Base-by-base conservation (phyloP, 2,888 invertebrate species). In the Zhengitettix transpicula region DNA sequence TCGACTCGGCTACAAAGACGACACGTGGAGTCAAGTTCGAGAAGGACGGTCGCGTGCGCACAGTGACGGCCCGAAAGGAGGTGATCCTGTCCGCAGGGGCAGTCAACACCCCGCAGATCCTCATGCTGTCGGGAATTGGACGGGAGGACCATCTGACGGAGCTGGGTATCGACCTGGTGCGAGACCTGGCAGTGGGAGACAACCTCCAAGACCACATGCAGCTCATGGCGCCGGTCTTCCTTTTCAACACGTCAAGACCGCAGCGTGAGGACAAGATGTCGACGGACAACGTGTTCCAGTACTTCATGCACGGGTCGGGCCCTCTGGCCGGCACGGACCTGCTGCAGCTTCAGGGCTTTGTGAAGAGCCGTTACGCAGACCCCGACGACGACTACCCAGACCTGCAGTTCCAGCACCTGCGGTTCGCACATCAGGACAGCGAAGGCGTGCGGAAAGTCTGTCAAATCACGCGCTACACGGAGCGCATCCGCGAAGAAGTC, bases 101-200 rank as follows among this genome's bases (percentile, higher is more conserved):
- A 0, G 81, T 99, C 0, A 96, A 95, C 70, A 89, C 95, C 0
- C 92, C 98, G 0, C 97, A 99, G 70, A 69, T 98, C 1, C 73
- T 98, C 51, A 92, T 96, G 92, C 72, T 98, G 0, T 93, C 93
- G 10, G 98, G 96, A 0, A 80, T 96, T 12, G 90, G 90, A 0
- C 88, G 87, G 0, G 77, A 79, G 57, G 80, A 81, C 17, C 85
- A 62, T n/a, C 56, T 62, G 7, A 40, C 57, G 15, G 55, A 58
- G 47, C 41, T 60, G 8, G 58, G 58, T 9, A 62, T 62, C 16
- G 47, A 42, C 5, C 52, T 62, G 14, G 52, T 60, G 15, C 15
- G 42, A 40, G 53, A 62, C 40, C 59, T 62, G 3, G 55, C 56
- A 16, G 62, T 62, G 0, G 61, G 62, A 10, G 47, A 62, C 28